phyloP scores from a whole-genome alignment of 1,140 invertebrate genomes.

The Brachionus calyciflorus region DNA sequence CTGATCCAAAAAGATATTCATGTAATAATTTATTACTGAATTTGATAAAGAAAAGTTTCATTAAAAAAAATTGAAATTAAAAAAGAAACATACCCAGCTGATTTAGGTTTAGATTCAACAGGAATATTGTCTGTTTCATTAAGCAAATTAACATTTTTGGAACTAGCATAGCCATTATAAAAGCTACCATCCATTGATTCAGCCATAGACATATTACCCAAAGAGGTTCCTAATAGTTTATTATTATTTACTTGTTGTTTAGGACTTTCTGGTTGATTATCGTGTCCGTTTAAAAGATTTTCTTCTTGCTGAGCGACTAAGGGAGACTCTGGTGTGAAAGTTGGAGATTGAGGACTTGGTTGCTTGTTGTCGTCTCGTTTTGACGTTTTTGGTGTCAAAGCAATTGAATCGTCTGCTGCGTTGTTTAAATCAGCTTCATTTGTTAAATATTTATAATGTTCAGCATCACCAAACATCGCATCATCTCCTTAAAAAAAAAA shows the following conservation, averaged over 20 bases:
- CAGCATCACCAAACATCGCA: conserved; percentile 45
- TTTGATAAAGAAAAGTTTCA: too few species aligned
- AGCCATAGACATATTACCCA: conserved; percentile 22
- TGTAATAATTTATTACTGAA: too few species aligned
- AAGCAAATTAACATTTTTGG: not conserved
- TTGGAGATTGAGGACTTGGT: conserved; percentile 26
- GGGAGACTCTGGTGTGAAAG: not conserved
- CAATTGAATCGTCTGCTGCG: conserved; percentile 34
- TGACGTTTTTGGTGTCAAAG: conserved; percentile 38
- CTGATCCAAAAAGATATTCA: too few species aligned
- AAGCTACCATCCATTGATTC: conserved; percentile 41
- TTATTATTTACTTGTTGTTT: not conserved
- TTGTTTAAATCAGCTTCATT: conserved; percentile 46
- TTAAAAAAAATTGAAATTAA: not conserved
- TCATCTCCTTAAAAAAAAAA: conserved; percentile 39
- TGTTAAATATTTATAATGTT: conserved; percentile 44
- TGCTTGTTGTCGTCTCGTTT: conserved; percentile 36
- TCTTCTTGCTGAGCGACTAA: not conserved
- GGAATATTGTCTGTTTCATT: conserved; percentile 43
- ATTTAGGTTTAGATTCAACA: conserved; percentile 37
- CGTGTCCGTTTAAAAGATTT: not conserved
- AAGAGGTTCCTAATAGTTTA: not conserved
- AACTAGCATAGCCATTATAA: conserved; percentile 29
- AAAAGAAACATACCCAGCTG: conserved; percentile 17
- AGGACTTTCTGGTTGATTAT: not conserved